A percentile compares a stretch with the other conserved stretches of the same genome.
These are phyloP conservation scores for Oophaga pumilio DNA, from an alignment of 2,113 vertebrate genomes.

Conservation along the genomic window DNA sequence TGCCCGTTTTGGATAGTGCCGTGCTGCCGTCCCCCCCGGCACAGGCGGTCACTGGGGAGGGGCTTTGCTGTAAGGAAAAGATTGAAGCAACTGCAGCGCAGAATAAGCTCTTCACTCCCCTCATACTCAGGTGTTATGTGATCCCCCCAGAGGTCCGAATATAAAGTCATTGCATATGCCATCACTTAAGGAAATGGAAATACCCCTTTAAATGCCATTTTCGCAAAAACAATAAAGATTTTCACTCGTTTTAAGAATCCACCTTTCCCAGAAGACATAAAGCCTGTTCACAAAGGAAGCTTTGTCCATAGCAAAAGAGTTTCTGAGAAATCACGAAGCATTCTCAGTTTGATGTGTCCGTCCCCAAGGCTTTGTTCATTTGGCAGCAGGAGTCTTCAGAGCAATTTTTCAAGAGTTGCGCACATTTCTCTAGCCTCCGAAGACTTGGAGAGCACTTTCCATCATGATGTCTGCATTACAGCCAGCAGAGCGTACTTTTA, in stretches of 20 bases:
- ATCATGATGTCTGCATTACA: conserved; percentile 3
- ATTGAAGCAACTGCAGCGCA: too few relatives aligned
- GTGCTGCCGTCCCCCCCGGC: too few relatives aligned
- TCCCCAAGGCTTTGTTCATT: conserved; percentile 36
- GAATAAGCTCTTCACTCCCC: too few relatives aligned
- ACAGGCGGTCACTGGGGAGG: too few relatives aligned
- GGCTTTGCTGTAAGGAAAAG: too few relatives aligned
- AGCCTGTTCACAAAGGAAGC: not conserved
- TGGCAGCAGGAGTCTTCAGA: conserved; percentile 19
- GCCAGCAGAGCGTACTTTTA: not conserved
- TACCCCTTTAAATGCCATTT: too few relatives aligned
- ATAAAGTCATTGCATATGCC: too few relatives aligned
- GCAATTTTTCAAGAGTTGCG: conserved; percentile 24
- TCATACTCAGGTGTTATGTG: too few relatives aligned
- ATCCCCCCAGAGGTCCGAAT: too few relatives aligned
- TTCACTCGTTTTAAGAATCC: not conserved
- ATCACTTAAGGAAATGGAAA: too few relatives aligned
- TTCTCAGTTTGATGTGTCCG: conserved; percentile 5
- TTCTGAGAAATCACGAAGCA: conserved; percentile 11
- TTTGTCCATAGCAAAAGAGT: conserved; percentile 11
- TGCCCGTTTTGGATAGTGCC: too few relatives aligned
- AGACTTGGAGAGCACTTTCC: conserved; percentile 28
- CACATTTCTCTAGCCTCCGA: not conserved
- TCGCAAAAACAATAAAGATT: not conserved
- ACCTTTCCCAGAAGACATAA: not conserved